phyloP scores from a whole-genome alignment of 2,113 vertebrate species.

The Elachura formosa region DNA sequence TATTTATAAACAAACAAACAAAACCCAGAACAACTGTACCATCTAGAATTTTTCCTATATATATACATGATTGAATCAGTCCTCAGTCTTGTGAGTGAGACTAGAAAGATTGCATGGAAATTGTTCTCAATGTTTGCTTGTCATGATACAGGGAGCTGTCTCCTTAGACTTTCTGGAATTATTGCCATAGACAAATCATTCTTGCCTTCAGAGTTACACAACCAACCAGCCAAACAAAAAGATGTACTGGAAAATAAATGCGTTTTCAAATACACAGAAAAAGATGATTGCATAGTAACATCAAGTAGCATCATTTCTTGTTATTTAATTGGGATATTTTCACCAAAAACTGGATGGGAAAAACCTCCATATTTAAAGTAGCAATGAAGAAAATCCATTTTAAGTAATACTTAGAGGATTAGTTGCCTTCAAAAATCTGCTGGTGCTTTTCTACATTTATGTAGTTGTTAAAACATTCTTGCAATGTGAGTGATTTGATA shows the following conservation, averaged over 20 bases:
- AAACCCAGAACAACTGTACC: background rate
- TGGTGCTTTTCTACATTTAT: background rate
- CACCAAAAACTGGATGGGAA: background rate
- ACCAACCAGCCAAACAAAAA: background rate
- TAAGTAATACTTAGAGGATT: background rate
- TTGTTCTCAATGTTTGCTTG: background rate
- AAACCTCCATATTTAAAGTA: accelerated
- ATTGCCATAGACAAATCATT: background rate
- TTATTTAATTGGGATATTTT: background rate
- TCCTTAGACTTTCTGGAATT: background rate
- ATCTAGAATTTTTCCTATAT: background rate
- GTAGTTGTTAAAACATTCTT: background rate
- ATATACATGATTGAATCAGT: background rate
- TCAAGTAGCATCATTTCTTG: background rate
- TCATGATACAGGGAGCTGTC: background rate
- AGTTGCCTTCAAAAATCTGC: background rate
- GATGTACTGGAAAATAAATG: background rate
- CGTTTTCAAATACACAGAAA: background rate
- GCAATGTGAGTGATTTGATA: background rate
- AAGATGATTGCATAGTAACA: background rate
- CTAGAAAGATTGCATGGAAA: background rate
- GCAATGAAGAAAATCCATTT: background rate
- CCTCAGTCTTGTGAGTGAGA: background rate
- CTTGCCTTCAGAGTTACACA: background rate
- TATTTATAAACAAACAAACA: background rate